Conservation (phyloP, 2,113 vertebrate genomes). For the Neogale vison region DNA sequence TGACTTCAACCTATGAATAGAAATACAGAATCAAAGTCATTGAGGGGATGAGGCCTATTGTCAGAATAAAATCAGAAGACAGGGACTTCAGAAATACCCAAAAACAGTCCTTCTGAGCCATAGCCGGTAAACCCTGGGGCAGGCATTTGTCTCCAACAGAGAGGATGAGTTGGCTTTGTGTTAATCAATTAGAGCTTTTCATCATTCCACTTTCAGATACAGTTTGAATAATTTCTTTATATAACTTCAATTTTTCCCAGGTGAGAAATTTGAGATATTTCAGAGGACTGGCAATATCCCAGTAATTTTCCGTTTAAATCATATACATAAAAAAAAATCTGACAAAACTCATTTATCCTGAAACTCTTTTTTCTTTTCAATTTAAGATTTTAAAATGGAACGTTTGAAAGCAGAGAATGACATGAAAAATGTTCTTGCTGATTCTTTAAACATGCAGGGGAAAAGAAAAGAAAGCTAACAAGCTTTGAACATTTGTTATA, state of each 20-base stretch:
- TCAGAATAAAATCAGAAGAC: not conserved
- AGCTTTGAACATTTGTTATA: not conserved
- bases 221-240: slow-evolving; percentile 52
- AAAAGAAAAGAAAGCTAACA: not conserved
- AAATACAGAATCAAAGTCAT: not conserved
- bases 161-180: not conserved
- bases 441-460: not conserved
- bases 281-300: slow-evolving; percentile 35
- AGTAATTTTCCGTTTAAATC: slow-evolving; percentile 63
- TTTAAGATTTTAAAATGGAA: slow-evolving; percentile 49
- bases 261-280: slow-evolving; percentile 57
- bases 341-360: slow-evolving; percentile 52
- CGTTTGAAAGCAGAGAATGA: slow-evolving; percentile 50
- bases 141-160: not conserved
- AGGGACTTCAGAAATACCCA: not conserved
- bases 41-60: not conserved
- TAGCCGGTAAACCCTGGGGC: not conserved
- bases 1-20: not conserved
- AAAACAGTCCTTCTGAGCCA: not conserved
- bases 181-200: not conserved
- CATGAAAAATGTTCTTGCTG: slow-evolving; percentile 33
- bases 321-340: slow-evolving; percentile 51
- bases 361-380: slow-evolving; percentile 26
- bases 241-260: slow-evolving; percentile 56
- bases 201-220: not conserved